Evolutionary conservation across 2,888 invertebrate species (phyloP), one percentile per base, ranked within the genome.

Genomic region (Hemithea aestivaria): DNA sequence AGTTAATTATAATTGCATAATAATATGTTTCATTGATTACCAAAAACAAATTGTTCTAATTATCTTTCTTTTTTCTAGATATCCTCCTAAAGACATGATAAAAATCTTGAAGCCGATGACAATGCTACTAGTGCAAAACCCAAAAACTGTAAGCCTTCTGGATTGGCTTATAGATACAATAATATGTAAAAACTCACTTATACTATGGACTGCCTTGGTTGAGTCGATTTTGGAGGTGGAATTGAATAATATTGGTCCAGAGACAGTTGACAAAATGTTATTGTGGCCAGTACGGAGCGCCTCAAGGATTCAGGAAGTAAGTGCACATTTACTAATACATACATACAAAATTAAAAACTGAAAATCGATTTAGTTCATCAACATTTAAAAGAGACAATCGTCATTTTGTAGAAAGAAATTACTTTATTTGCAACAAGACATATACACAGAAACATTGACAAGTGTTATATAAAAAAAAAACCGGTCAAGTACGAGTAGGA

Each of bases 211-310:
- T 1, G 66, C 72, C 1, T 37, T 83, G 7, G 58, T 65, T 0
- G 64, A 74, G 24, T 51, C 62, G 6, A 38, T 74, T 4, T 50
- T 46, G 39, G 51, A 1, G 37, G 56, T 16, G 16, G 5, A 4
- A 16, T 16, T 16, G 10, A 40, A 38, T 23, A 40, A 55, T 11
- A 31, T 49, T 0, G 51, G 44, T 30, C 20, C 42, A 10, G 37
- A 54, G 7, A 48, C 46, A 21, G 32, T 70, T 27, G 36, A 35
- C 10, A 48, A 54, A 24, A 44, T 73, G 10, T 34, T 84, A 6
- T 9, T 68, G 6, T 81, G 80, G 79, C 85, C 84, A 1, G 50
- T 85, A 12, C n/a, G 53, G 66, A 32, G 31, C 53, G 9, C 32
- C 66, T 20, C 36, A 56, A 5, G 30, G 5, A 62, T 73, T 44